Evolutionary conservation across 2,888 invertebrate genomes (phyloP).

Genomic region (Agonopterix subpropinquella): DNA sequence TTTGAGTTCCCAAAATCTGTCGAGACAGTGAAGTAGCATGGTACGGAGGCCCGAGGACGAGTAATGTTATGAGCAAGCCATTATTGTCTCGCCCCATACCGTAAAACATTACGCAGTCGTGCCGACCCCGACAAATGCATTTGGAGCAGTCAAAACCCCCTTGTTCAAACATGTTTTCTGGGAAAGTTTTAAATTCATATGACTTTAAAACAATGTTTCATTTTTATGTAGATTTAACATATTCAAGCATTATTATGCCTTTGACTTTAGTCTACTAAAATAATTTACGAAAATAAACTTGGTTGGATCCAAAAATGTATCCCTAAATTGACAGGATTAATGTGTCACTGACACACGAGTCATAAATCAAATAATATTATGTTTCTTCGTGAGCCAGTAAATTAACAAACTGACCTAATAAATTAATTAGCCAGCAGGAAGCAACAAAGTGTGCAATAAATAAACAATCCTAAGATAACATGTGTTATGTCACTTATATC

Average conservation of each 20-base stretch:
- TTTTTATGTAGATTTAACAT: not conserved
- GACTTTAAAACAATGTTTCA: not conserved
- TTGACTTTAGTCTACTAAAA: no score
- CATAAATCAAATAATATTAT: not conserved
- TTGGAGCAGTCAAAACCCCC: conserved; percentile 56
- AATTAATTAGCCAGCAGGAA: conserved; percentile 63
- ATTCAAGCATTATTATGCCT: conserved; percentile 16
- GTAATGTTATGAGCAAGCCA: conserved; percentile 76
- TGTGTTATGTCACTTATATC: conserved; percentile 48
- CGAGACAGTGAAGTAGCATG: conserved; percentile 42
- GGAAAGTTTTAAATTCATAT: conserved; percentile 9
- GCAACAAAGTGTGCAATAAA: conserved; percentile 60
- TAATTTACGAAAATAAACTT: no score
- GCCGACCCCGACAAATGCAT: conserved; percentile 50
- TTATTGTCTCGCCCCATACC: conserved; percentile 76
- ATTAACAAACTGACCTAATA: conserved; percentile 60
- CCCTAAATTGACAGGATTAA: no score
- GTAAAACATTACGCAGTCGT: conserved; percentile 74
- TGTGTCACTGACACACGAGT: no score
- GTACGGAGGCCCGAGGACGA: conserved; percentile 65
- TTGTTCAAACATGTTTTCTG: conserved; percentile 18
- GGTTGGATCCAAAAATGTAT: no score
- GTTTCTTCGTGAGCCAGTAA: conserved; percentile 56
- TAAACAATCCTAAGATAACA: conserved; percentile 44
- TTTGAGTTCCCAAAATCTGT: conserved; percentile 34